Percentiles rank a stretch among this genome's conserved stretches.
phyloP scores from a whole-genome alignment of 2,797 vertebrate species.

The Acanthiza pusilla region DNA sequence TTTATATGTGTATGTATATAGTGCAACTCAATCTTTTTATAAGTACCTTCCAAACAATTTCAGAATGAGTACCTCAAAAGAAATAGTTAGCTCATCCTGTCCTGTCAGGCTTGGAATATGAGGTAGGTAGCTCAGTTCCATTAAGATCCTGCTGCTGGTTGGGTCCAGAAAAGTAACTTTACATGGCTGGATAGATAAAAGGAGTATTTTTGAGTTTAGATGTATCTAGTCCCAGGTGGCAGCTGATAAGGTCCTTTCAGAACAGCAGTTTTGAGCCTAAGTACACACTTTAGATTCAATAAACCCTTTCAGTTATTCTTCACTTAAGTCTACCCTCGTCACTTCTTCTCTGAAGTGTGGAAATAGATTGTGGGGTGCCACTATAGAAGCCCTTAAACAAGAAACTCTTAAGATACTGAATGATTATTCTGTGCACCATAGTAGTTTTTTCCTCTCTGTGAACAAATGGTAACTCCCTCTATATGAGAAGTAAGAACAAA shows the following conservation, averaged over 20 bases:
- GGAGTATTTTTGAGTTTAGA: neutral
- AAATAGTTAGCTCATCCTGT: neutral
- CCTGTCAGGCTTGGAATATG: neutral
- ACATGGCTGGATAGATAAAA: neutral
- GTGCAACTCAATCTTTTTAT: neutral
- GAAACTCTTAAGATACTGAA: neutral
- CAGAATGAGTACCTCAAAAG: neutral
- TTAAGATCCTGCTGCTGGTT: neutral
- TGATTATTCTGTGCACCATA: neutral
- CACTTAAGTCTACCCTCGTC: neutral
- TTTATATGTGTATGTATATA: fast-evolving
- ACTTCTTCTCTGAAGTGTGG: neutral
- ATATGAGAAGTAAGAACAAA: neutral
- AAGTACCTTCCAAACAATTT: neutral
- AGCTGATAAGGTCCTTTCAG: neutral
- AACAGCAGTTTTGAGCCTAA: neutral
- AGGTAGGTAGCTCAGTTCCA: neutral
- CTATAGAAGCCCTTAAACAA: neutral
- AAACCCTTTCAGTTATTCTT: neutral
- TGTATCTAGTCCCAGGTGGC: neutral
- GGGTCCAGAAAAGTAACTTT: neutral
- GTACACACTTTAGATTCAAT: neutral
- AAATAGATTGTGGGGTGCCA: neutral
- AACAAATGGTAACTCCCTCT: neutral
- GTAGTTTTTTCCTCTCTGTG: neutral